Conservation (phyloP, 2,113 vertebrate genomes). For the Oncorhynchus clarkii region DNA sequence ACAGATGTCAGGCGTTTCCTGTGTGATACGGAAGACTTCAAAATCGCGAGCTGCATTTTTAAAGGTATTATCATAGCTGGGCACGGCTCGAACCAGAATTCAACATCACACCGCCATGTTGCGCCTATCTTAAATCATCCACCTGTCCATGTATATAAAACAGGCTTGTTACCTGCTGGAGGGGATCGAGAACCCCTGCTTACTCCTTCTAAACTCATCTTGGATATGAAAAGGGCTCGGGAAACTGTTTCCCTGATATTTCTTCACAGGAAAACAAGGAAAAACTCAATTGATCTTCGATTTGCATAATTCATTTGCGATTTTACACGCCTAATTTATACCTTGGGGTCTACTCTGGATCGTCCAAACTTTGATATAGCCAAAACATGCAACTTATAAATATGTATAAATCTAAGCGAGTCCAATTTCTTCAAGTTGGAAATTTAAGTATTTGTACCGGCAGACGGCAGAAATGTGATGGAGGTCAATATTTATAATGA, state of each 20-base stretch:
- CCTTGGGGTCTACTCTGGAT: conserved; percentile 45
- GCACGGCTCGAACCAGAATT: conserved; percentile 61
- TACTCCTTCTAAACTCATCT: conserved; percentile 59
- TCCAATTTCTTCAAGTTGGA: too few relatives aligned
- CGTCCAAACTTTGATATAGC: conserved; percentile 55
- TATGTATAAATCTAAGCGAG: conserved; percentile 4
- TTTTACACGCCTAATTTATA: conserved; percentile 59
- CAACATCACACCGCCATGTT: conserved; percentile 51
- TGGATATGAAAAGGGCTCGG: conserved; percentile 53
- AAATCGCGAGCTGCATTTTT: conserved; percentile 61
- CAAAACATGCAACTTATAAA: conserved; percentile 36
- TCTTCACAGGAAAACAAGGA: conserved; percentile 53
- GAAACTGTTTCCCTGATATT: conserved; percentile 52
- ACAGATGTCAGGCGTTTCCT: conserved; percentile 60
- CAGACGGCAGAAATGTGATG: too few relatives aligned
- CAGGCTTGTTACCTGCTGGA: conserved; percentile 63
- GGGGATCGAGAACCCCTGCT: conserved; percentile 60
- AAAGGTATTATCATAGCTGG: conserved; percentile 60
- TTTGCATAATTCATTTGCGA: conserved; percentile 71
- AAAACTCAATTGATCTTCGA: conserved; percentile 65
- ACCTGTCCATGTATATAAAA: conserved; percentile 70
- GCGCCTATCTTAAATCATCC: conserved; percentile 76
- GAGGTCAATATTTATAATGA: too few relatives aligned
- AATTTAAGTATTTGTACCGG: too few relatives aligned
- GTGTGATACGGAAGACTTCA: conserved; percentile 65